These are phyloP conservation scores for Drepanosiphum platanoidis DNA, from an alignment of 2,888 invertebrate species.

Conservation along the genomic window DNA sequence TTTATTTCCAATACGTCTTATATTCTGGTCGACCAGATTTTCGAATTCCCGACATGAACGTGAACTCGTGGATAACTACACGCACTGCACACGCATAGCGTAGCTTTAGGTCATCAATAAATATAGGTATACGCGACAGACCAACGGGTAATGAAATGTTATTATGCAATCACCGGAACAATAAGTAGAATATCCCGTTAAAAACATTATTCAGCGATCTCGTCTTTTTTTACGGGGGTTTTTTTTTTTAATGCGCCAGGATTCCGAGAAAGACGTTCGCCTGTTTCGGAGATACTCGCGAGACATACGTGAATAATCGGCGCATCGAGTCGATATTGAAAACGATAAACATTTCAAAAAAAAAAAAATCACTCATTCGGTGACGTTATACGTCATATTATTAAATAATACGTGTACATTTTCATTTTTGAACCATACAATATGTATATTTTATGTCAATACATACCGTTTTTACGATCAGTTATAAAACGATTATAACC, in stretches of 20 bases:
- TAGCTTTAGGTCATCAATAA: neutral
- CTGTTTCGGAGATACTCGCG: neutral
- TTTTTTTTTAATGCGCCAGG: neutral
- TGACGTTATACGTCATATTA: no score
- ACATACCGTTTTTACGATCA: no score
- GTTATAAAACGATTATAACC: no score
- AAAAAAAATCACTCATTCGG: no score
- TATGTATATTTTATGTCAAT: no score
- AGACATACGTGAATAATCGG: no score
- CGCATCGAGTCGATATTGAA: no score
- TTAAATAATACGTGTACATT: no score
- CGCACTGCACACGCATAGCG: neutral
- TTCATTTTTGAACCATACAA: no score
- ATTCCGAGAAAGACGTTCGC: neutral
- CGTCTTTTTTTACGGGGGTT: neutral
- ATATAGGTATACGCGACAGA: no score
- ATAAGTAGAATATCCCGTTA: slow-evolving; percentile 11
- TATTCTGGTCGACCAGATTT: neutral
- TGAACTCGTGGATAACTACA: neutral
- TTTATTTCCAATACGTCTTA: no score
- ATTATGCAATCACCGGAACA: neutral
- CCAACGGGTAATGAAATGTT: slow-evolving; percentile 3
- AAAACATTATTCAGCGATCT: neutral
- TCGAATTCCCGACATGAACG: neutral
- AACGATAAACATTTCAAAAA: no score